phyloP scores from a whole-genome alignment of 2,888 invertebrate species.

The Eulithis testata region DNA sequence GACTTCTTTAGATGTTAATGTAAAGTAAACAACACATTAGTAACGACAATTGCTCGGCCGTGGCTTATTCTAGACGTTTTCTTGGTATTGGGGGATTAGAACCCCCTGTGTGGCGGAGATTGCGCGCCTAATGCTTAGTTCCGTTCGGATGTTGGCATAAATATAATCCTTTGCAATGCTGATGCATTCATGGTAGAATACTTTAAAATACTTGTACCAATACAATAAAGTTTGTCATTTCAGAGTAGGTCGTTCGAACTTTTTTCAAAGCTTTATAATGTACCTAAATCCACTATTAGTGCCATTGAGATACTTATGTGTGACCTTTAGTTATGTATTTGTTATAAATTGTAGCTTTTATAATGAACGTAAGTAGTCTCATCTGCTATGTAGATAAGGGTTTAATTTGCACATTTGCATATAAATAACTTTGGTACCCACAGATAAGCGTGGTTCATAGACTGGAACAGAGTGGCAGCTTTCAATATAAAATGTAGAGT shows the following conservation, averaged over 20 bases:
- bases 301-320: too few relatives aligned
- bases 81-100: constrained; percentile 68
- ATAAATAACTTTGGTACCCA: constrained; percentile 11
- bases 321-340: too few relatives aligned
- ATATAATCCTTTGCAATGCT: constrained; percentile 26
- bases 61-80: constrained; percentile 69
- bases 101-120: constrained; percentile 74
- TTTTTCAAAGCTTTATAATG: too few relatives aligned
- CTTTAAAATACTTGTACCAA: constrained; percentile 1
- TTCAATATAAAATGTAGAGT: constrained; percentile 1
- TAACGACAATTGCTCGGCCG: constrained; percentile 66
- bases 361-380: constrained; percentile 6
- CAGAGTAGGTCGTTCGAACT: too few relatives aligned
- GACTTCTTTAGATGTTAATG: constrained; percentile 56
- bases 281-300: too few relatives aligned
- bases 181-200: constrained; percentile 11
- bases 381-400: constrained; percentile 6
- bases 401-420: constrained; percentile 18
- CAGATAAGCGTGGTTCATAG: constrained; percentile 12
- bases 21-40: constrained; percentile 76
- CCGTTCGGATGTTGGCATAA: constrained; percentile 56
- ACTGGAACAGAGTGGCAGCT: constrained; percentile 10
- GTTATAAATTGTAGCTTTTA: constrained; percentile 1
- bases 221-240: too few relatives aligned
- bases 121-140: constrained; percentile 59